phyloP scores from a whole-genome alignment of 2,888 invertebrate species.

The Xestia ashworthii region DNA sequence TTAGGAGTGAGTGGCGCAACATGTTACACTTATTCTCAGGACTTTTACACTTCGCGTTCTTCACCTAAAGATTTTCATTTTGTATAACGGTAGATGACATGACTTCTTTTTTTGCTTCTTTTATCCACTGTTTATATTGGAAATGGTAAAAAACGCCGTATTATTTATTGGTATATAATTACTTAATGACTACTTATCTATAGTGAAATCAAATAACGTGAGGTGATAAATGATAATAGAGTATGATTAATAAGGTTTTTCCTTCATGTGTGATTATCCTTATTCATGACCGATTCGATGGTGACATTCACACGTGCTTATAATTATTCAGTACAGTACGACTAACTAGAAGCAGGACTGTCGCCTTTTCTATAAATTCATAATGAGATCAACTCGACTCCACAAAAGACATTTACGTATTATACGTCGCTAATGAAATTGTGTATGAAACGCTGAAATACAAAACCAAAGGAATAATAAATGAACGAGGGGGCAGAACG shows the following conservation, averaged over 20 bases:
- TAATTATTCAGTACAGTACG: constrained; percentile 37
- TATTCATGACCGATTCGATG: constrained; percentile 22
- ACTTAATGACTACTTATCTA: constrained; percentile 31
- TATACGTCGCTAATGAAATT: constrained; percentile 61
- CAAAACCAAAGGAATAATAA: constrained; percentile 65
- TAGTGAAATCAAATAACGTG: constrained; percentile 34
- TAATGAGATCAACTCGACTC: constrained; percentile 52
- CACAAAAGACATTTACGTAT: constrained; percentile 46
- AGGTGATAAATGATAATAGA: constrained; percentile 35
- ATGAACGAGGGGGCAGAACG: constrained; percentile 65
- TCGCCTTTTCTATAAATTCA: constrained; percentile 46
- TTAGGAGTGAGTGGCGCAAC: constrained; percentile 45
- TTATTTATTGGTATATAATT: constrained; percentile 18
- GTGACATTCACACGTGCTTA: constrained; percentile 28
- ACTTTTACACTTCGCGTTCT: constrained; percentile 32
- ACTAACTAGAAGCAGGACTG: constrained; percentile 21
- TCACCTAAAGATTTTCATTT: constrained; percentile 18
- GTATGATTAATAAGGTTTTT: constrained; percentile 40
- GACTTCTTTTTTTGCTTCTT: not conserved
- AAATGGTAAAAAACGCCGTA: not conserved
- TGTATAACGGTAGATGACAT: not conserved
- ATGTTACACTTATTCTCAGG: constrained; percentile 51
- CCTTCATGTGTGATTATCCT: constrained; percentile 41
- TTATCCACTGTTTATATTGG: not conserved
- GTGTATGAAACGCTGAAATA: constrained; percentile 53